Percentiles rank a stretch among this genome's conserved stretches.
Conservation (phyloP, 2,113 vertebrate genomes). For the Hymenochirus boettgeri region DNA sequence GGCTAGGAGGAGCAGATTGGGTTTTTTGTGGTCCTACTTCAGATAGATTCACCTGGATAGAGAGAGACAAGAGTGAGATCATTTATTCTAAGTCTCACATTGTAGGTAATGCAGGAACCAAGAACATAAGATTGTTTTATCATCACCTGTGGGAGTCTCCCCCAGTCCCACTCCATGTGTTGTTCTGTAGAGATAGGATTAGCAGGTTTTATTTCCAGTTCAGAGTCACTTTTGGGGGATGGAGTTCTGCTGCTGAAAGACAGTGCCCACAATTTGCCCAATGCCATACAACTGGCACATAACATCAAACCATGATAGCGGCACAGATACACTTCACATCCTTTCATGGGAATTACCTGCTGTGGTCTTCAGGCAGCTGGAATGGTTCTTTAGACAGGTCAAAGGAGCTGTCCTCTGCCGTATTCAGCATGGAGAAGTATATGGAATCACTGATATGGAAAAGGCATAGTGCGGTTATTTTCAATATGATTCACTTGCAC, state of each 20-base stretch:
- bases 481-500: too few species aligned
- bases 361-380: slow-evolving; percentile 64
- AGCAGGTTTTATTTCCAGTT: slow-evolving; percentile 68
- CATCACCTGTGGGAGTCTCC: slow-evolving; percentile 80
- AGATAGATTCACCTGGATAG: slow-evolving; percentile 50
- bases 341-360: too few species aligned
- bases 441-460: slow-evolving; percentile 58
- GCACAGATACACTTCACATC: too few species aligned
- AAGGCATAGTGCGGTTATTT: too few species aligned
- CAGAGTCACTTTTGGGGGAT: slow-evolving; percentile 88
- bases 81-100: too few species aligned
- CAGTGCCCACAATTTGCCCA: too few species aligned
- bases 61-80: background rate
- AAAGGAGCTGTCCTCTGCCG: slow-evolving; percentile 38
- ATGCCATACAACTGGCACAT: too few species aligned
- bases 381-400: slow-evolving; percentile 52
- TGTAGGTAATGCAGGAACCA: too few species aligned
- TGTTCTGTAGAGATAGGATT: slow-evolving; percentile 61
- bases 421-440: slow-evolving; percentile 63
- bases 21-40: slow-evolving; percentile 15
- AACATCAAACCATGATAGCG: too few species aligned
- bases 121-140: too few species aligned
- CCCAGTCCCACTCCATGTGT: slow-evolving; percentile 87
- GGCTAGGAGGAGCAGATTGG: slow-evolving; percentile 20
- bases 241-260: slow-evolving; percentile 48